A percentile compares a stretch with the other conserved stretches of the same genome.
These are phyloP conservation scores for Tethya wilhelma DNA, from an alignment of 37 sponge, comb jelly and placozoan species.

Conservation along the genomic window DNA sequence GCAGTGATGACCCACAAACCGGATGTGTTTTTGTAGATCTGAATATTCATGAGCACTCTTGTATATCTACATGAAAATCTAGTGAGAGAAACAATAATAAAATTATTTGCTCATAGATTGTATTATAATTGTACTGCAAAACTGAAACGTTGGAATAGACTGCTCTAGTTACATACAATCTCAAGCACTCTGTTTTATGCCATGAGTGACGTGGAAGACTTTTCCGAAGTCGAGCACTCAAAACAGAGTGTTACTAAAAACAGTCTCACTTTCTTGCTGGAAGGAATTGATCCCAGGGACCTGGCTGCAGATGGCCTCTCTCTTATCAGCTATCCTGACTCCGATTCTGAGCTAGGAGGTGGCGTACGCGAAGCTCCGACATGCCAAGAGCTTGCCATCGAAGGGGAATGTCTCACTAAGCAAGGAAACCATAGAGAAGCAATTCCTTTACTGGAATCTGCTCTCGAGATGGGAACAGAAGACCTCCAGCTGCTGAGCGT, in stretches of 20 bases:
- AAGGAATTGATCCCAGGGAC: slow-evolving; percentile 64
- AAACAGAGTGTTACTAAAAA: slow-evolving; percentile 56
- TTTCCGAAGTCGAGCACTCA: slow-evolving; percentile 41
- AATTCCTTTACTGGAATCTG: slow-evolving; percentile 81
- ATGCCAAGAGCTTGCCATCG: slow-evolving; percentile 79
- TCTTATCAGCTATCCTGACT: slow-evolving; percentile 20
- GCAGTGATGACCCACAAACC: no score
- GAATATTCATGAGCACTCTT: no score
- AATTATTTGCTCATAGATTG: no score
- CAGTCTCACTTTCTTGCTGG: slow-evolving; percentile 57
- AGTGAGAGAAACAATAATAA: no score
- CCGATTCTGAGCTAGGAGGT: slow-evolving; percentile 30
- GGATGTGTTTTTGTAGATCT: no score
- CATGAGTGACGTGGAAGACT: slow-evolving; percentile 62
- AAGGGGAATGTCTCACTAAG: slow-evolving; percentile 80
- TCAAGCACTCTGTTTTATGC: not conserved
- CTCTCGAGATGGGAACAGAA: slow-evolving; percentile 70
- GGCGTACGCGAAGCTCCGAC: slow-evolving; percentile 66
- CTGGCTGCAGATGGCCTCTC: slow-evolving; percentile 55
- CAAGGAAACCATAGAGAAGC: slow-evolving; percentile 77
- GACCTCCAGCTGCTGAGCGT: slow-evolving; percentile 81
- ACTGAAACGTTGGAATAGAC: no score
- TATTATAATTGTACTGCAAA: no score
- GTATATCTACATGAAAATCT: no score
- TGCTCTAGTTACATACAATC: not conserved